These are phyloP conservation scores for Agonopterix subpropinquella DNA, from an alignment of 2,888 invertebrate genomes.

Conservation along the genomic window DNA sequence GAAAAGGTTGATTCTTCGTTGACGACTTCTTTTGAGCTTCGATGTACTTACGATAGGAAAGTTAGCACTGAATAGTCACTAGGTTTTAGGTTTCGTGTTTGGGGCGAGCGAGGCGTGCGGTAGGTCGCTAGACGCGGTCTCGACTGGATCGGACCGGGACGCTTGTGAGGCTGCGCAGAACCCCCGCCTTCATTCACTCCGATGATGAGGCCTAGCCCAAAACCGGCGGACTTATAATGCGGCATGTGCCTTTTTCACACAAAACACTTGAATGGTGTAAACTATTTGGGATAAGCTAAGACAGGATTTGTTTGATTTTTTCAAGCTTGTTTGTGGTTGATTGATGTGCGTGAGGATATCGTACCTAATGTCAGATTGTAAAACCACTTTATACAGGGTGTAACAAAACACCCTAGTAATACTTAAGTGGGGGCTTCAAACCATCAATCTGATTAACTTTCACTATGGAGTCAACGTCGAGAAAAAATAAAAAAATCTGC, in stretches of 20 bases:
- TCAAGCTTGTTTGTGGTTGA: too few species aligned
- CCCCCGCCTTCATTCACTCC: slow-evolving; percentile 66
- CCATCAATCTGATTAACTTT: too few species aligned
- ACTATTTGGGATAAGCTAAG: slow-evolving; percentile 38
- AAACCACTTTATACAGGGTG: too few species aligned
- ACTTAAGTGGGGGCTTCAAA: too few species aligned
- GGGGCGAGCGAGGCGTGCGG: slow-evolving; percentile 44
- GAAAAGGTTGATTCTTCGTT: slow-evolving; percentile 36
- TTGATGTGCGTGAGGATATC: too few species aligned
- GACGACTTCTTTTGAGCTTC: slow-evolving; percentile 11
- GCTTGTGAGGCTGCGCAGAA: slow-evolving; percentile 67
- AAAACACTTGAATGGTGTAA: slow-evolving; percentile 38
- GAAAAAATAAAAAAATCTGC: too few species aligned
- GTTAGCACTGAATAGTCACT: slow-evolving; percentile 53
- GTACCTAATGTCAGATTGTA: too few species aligned
- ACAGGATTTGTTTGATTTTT: slow-evolving; percentile 8
- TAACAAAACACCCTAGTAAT: too few species aligned
- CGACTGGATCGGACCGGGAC: slow-evolving; percentile 52
- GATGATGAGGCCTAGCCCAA: slow-evolving; percentile 45
- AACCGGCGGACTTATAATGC: slow-evolving; percentile 66
- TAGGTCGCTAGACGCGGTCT: slow-evolving; percentile 56
- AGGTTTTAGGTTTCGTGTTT: slow-evolving; percentile 35
- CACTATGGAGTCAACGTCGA: too few species aligned
- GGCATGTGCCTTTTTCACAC: slow-evolving; percentile 62
- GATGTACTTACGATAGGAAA: slow-evolving; percentile 50